Evolutionary conservation across 1,140 invertebrate genomes (phyloP).

Genomic region (Hyles vespertilio): DNA sequence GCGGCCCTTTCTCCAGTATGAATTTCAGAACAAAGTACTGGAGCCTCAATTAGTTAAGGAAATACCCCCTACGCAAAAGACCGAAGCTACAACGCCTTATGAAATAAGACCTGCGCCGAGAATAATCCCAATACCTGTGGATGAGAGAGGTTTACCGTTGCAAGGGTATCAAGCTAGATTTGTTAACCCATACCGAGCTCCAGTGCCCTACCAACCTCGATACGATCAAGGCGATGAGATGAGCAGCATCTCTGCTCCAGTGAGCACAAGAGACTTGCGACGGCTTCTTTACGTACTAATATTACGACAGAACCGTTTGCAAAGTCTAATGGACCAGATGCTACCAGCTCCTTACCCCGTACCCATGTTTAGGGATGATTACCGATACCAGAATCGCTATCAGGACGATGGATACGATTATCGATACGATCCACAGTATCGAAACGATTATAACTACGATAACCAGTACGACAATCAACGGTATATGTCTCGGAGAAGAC

Average conservation of each 20-base stretch:
- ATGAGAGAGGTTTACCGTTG: slow-evolving; percentile 60
- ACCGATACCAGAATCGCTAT: slow-evolving; percentile 48
- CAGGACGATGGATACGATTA: slow-evolving; percentile 61
- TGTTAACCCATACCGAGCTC: slow-evolving; percentile 53
- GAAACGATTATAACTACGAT: slow-evolving; percentile 56
- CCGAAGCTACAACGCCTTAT: slow-evolving; percentile 45
- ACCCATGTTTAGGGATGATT: slow-evolving; percentile 41
- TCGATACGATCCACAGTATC: slow-evolving; percentile 50
- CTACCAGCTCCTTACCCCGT: slow-evolving; percentile 44
- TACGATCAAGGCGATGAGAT: slow-evolving; percentile 56
- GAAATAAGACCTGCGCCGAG: slow-evolving; percentile 49
- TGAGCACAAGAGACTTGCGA: slow-evolving; percentile 78
- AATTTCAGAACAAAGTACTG: slow-evolving; percentile 61
- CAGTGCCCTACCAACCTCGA: slow-evolving; percentile 47
- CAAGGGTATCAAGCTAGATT: slow-evolving; percentile 57
- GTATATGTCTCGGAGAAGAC: slow-evolving; percentile 56
- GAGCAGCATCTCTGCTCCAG: slow-evolving; percentile 67
- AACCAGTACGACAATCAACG: slow-evolving; percentile 70
- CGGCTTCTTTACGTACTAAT: slow-evolving; percentile 76
- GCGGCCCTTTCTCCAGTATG: slow-evolving; percentile 70
- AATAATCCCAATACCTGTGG: slow-evolving; percentile 57
- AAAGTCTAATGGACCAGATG: slow-evolving; percentile 72
- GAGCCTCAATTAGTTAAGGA: slow-evolving; percentile 66
- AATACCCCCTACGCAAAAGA: slow-evolving; percentile 32
- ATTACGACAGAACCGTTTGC: slow-evolving; percentile 73